These are phyloP conservation scores for Gadopsis marmoratus DNA, from an alignment of 2,797 vertebrate genomes.

Conservation along the genomic window DNA sequence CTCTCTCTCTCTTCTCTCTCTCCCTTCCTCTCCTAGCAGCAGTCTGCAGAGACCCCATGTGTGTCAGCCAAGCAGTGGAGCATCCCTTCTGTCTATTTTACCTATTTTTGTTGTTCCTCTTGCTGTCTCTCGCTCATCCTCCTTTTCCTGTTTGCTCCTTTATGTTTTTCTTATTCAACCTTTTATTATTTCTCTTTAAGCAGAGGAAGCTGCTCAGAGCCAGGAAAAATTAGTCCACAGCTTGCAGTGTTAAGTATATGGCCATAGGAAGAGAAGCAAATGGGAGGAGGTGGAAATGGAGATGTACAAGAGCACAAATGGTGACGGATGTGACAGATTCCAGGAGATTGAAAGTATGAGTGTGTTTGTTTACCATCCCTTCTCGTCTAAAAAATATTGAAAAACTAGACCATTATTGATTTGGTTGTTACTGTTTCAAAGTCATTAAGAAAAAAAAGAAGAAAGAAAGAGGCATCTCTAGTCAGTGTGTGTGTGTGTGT, in stretches of 20 bases:
- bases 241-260: not conserved
- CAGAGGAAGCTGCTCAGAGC: not conserved
- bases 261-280: not conserved
- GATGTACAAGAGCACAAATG: not conserved
- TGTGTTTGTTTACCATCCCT: not conserved
- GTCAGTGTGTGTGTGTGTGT: conserved; percentile 15
- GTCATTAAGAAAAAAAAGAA: not conserved
- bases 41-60: conserved; percentile 79
- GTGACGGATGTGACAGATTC: not conserved
- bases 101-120: conserved; percentile 62
- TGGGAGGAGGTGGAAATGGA: not conserved
- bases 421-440: conserved; percentile 7
- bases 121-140: conserved; percentile 35
- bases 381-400: not conserved
- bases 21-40: conserved; percentile 63
- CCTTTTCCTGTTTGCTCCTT: conserved; percentile 11
- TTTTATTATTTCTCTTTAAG: conserved; percentile 11
- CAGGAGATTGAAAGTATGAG: not conserved
- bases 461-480: conserved; percentile 6
- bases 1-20: conserved; percentile 57
- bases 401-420: not conserved
- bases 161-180: conserved; percentile 18
- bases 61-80: conserved; percentile 82
- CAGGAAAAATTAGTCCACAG: not conserved
- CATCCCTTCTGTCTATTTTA: conserved; percentile 77